Conservation (phyloP, 2,888 invertebrate genomes). For the Osmoderma eremita region DNA sequence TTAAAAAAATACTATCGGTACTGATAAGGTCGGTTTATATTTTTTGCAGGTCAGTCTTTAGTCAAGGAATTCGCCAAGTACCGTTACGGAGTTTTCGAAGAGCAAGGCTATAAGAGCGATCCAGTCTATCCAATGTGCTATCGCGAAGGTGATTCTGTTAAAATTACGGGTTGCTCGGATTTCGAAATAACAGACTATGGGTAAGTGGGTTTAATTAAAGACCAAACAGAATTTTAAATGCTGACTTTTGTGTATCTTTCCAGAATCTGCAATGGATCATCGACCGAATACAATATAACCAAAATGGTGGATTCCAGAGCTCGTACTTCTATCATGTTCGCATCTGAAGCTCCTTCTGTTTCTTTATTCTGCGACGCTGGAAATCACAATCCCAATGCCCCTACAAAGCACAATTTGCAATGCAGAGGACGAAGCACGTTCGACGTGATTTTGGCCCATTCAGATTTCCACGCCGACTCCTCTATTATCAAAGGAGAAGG, state of each 20-base stretch:
- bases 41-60: conserved; percentile 61
- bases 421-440: conserved; percentile 70
- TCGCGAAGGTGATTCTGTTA: conserved; percentile 58
- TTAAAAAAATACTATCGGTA: background rate
- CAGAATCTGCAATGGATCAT: conserved; percentile 55
- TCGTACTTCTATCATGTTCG: conserved; percentile 67
- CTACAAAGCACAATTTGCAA: conserved; percentile 74
- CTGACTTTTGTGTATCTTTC: conserved; percentile 21
- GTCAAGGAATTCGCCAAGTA: conserved; percentile 74
- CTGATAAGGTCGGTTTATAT: background rate
- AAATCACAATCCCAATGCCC: conserved; percentile 71
- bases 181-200: conserved; percentile 64
- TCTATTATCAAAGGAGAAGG: conserved; percentile 44
- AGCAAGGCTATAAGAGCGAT: conserved; percentile 70
- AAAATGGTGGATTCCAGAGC: conserved; percentile 64
- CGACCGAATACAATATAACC: conserved; percentile 59
- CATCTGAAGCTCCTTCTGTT: conserved; percentile 65
- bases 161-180: conserved; percentile 68
- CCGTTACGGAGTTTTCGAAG: conserved; percentile 76
- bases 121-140: conserved; percentile 70
- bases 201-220: conserved; percentile 57
- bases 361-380: conserved; percentile 71
- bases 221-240: no score
- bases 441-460: conserved; percentile 68
- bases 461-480: conserved; percentile 64